These are phyloP conservation scores for Lepidochrysops patricia DNA, from an alignment of 2,888 invertebrate genomes.

Conservation along the genomic window DNA sequence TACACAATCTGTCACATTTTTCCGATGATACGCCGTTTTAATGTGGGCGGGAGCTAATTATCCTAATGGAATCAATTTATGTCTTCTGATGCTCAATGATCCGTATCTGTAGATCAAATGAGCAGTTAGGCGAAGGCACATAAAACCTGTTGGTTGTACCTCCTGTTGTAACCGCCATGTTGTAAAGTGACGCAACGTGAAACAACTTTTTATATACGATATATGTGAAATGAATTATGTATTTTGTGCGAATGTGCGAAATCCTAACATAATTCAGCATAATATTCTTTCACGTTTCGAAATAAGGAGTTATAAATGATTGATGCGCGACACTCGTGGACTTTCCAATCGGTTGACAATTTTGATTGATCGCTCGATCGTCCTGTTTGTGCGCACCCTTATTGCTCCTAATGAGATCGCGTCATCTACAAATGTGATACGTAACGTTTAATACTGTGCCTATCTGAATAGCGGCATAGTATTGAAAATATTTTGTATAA, in stretches of 20 bases:
- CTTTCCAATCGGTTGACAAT: slow-evolving; percentile 69
- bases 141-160: not conserved
- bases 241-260: not conserved
- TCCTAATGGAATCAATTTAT: slow-evolving; percentile 32
- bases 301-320: slow-evolving; percentile 42
- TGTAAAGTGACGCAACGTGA: not conserved
- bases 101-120: not conserved
- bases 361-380: slow-evolving; percentile 67
- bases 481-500: too few relatives aligned
- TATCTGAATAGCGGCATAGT: too few relatives aligned
- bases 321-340: slow-evolving; percentile 53
- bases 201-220: not conserved
- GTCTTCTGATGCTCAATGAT: not conserved
- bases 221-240: not conserved
- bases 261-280: not conserved
- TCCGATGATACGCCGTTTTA: slow-evolving; percentile 36
- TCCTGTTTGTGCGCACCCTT: slow-evolving; percentile 39
- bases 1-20: slow-evolving; percentile 71
- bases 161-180: too few relatives aligned
- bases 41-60: slow-evolving; percentile 33
- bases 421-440: slow-evolving; percentile 17
- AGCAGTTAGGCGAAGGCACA: not conserved
- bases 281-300: not conserved
- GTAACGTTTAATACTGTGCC: not conserved
- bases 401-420: slow-evolving; percentile 40